Evolutionary conservation across 2,113 vertebrate genomes (phyloP), one percentile per base, ranked within the genome.

Genomic region (Nycticryphes semicollaris): DNA sequence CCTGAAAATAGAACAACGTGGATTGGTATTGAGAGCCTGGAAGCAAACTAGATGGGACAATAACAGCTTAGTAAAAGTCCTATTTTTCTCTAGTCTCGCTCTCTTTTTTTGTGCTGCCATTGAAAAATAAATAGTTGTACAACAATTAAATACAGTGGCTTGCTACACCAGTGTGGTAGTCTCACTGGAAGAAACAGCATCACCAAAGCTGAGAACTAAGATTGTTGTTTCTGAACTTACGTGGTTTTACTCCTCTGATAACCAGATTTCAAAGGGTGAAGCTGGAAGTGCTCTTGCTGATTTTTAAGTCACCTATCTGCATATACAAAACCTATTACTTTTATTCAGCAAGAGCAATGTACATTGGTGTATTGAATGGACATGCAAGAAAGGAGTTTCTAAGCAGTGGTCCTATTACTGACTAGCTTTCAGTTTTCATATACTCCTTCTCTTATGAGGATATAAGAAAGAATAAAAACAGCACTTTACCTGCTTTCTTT

Each of bases 11-110:
- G 78, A 89, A 31, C 50, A 79, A 47, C 70, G 74, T 39, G 82
- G 50, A 92, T 93, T 96, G 83, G 93, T 96, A 89, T 85, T 67
- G 91, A 96, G 89, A 41, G 30, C 79, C 94, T 96, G 39, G 60
- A 76, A 94, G 69, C 68, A 79, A 93, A 76, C 73, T 80, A 14
- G 48, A 84, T 37, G 48, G 60, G 48, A 59, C 45, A 62, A 20
- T 70, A 88, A 67, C 53, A 78, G 31, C 59, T 54, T 73, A 75
- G 47, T n/a, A 43, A n/a, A 81, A 87, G n/a, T 83, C 37, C 31
- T 90, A 15, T 39, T 84, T 90, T 72, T 50, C 43, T 63, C 28
- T 7, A 28, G 43, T 70, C 60, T 82, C 0, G 0, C 37, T 83
- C 91, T 51, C 24, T 64, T 45, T 87, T 87, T 87, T 86, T 81